These are phyloP conservation scores for Eupelmus urozonus DNA, from an alignment of 2,888 invertebrate genomes.

Conservation along the genomic window DNA sequence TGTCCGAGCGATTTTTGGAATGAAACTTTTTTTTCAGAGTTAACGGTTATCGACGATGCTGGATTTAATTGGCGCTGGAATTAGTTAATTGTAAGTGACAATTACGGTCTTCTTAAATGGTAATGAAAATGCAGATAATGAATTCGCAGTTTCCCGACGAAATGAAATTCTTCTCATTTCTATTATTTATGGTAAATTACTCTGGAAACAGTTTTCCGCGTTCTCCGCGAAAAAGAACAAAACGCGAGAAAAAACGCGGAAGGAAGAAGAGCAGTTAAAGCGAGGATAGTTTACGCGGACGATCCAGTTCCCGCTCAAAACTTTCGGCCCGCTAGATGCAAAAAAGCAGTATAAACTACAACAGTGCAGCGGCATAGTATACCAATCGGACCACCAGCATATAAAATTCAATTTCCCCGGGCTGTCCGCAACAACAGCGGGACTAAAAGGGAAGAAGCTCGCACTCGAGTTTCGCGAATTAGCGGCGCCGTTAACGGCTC, in stretches of 20 bases:
- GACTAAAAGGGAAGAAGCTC: background rate
- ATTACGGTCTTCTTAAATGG: no score
- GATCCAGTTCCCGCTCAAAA: background rate
- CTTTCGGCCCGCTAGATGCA: background rate
- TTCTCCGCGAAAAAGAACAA: background rate
- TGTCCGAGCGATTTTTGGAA: no score
- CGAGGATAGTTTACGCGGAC: background rate
- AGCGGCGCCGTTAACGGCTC: conserved; percentile 9
- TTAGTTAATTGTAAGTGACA: no score
- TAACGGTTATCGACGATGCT: no score
- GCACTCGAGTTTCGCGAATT: background rate
- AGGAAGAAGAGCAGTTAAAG: background rate
- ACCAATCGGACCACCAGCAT: background rate
- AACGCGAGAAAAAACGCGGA: background rate
- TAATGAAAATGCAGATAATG: no score
- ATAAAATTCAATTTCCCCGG: conserved; percentile 33
- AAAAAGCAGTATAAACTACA: background rate
- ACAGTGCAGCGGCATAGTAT: background rate
- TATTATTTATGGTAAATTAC: background rate
- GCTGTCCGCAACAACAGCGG: background rate
- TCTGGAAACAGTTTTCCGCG: background rate
- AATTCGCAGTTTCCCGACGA: no score
- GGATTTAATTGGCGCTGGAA: no score
- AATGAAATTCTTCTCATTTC: background rate
- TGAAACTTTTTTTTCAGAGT: no score